Conservation (phyloP, 2,888 invertebrate species). For the Cataglyphis albicans region DNA sequence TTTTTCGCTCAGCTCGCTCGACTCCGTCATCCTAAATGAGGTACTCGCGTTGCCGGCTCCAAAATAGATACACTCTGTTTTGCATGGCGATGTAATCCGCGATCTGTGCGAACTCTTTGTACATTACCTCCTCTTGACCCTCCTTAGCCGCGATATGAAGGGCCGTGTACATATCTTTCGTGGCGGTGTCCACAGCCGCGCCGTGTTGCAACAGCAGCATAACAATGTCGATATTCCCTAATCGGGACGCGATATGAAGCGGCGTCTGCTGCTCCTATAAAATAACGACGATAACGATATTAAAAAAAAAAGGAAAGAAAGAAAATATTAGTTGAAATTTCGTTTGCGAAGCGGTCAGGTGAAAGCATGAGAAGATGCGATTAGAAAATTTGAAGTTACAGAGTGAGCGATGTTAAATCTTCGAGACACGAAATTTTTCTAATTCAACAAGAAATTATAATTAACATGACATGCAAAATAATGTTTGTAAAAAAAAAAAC, state of each 20-base stretch:
- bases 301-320: neutral
- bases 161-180: conserved; percentile 98
- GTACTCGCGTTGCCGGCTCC: conserved; percentile 84
- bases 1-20: conserved; percentile 1
- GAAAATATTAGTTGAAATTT: neutral
- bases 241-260: conserved; percentile 96
- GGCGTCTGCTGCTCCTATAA: conserved; percentile 96
- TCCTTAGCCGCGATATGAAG: conserved; percentile 99
- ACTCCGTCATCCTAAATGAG: conserved; percentile 78
- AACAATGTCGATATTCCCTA: conserved; percentile 98
- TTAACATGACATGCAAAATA: neutral
- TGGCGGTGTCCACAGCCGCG: conserved; percentile 94
- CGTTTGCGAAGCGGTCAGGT: conserved; percentile 1
- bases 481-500: no score
- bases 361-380: conserved; percentile 21
- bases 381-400: neutral
- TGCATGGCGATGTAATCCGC: conserved; percentile 82
- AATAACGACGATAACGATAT: neutral
- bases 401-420: neutral
- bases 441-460: neutral
- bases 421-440: neutral
- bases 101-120: conserved; percentile 83
- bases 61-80: conserved; percentile 83
- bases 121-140: conserved; percentile 88
- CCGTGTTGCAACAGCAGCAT: conserved; percentile 97